These are phyloP conservation scores for Eremobia ochroleuca DNA, from an alignment of 2,888 invertebrate genomes.

Conservation along the genomic window DNA sequence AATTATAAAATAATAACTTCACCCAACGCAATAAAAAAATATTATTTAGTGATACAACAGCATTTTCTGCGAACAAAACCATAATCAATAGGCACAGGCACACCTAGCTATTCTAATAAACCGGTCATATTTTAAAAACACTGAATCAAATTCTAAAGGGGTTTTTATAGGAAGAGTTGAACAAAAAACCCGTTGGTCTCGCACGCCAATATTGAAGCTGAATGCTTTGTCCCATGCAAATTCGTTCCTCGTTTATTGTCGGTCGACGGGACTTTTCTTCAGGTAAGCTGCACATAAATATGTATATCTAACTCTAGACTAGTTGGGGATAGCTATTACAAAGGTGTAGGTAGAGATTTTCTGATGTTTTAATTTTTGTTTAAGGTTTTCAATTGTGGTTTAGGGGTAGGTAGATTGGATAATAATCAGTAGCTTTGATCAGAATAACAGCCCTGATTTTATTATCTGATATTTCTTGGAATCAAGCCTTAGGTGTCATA, in stretches of 20 bases:
- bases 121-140: conserved; percentile 27
- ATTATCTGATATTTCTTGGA: background rate
- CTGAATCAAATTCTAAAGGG: conserved; percentile 35
- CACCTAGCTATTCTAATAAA: background rate
- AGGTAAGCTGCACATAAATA: conserved; percentile 71
- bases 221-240: conserved; percentile 84
- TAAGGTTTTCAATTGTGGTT: background rate
- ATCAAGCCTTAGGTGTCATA: background rate
- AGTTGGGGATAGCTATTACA: background rate
- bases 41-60: background rate
- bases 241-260: conserved; percentile 81
- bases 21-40: background rate
- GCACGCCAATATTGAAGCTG: conserved; percentile 82
- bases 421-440: background rate
- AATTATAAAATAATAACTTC: background rate
- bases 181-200: conserved; percentile 60
- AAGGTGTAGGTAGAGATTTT: background rate
- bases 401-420: background rate
- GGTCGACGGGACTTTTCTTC: conserved; percentile 74
- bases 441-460: too few species aligned
- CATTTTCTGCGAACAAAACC: background rate
- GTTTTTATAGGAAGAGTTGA: conserved; percentile 44
- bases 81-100: background rate
- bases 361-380: conserved; percentile 2
- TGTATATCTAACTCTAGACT: conserved; percentile 39